A percentile compares a stretch with the other conserved stretches of the same genome.
These are phyloP conservation scores for Portunus trituberculatus DNA, from an alignment of 1,140 invertebrate species.

Conservation along the genomic window DNA sequence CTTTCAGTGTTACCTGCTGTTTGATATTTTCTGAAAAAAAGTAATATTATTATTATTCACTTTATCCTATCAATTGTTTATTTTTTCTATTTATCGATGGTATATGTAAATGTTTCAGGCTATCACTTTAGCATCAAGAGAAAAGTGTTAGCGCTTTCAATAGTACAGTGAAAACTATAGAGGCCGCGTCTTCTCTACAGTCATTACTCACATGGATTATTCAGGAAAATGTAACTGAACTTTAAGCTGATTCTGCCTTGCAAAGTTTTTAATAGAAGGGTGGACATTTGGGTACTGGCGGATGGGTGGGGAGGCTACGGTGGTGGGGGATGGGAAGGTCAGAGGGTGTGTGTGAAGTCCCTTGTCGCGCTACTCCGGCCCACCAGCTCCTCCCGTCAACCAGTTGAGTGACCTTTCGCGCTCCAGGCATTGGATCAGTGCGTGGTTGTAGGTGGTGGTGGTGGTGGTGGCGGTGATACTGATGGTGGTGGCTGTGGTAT, in stretches of 20 bases:
- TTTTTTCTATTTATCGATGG: too few species aligned
- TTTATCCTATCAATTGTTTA: too few species aligned
- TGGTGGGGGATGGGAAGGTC: background rate
- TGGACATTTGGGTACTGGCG: background rate
- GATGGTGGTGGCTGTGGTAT: background rate
- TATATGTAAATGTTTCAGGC: too few species aligned
- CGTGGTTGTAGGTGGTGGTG: background rate
- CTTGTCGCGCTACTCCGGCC: background rate
- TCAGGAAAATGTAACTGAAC: slow-evolving; percentile 12
- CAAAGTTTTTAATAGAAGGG: slow-evolving; percentile 26
- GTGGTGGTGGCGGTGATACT: background rate
- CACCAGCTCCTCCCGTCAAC: background rate
- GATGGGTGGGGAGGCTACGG: background rate
- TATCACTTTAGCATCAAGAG: too few species aligned
- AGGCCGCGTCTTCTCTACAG: background rate
- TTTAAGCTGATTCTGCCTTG: background rate
- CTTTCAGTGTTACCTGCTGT: too few species aligned
- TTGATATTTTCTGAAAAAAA: too few species aligned
- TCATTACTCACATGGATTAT: background rate
- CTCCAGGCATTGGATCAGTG: too few species aligned
- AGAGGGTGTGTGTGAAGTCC: background rate
- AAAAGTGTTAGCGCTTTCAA: too few species aligned
- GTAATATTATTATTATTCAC: too few species aligned
- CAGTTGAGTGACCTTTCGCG: background rate
- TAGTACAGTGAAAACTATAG: too few species aligned